Conservation (phyloP, 2,113 vertebrate species). For the Tautogolabrus adspersus region DNA sequence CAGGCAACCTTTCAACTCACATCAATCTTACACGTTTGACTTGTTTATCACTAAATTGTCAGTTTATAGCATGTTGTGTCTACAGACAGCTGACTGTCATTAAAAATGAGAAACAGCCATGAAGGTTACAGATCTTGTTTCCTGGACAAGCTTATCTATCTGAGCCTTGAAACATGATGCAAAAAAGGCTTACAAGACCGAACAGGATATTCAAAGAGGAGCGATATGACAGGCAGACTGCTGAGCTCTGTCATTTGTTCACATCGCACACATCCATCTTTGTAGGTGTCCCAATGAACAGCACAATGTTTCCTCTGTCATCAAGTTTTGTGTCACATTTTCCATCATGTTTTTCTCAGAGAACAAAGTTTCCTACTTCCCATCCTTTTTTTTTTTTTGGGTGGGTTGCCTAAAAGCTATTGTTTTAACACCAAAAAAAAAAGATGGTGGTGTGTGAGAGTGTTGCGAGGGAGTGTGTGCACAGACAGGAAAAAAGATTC, state of each 20-base stretch:
- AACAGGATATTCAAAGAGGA: conserved; percentile 54
- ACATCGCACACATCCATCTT: conserved; percentile 51
- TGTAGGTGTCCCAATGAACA: conserved; percentile 43
- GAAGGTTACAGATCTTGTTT: conserved; percentile 48
- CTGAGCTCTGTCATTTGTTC: conserved; percentile 56
- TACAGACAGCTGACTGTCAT: conserved; percentile 37
- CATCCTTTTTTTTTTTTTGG: conserved; percentile 18
- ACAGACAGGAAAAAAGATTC: background rate
- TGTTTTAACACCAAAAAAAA: conserved; percentile 10
- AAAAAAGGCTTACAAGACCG: conserved; percentile 40
- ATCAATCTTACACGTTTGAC: conserved; percentile 47
- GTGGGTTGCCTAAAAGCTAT: conserved; percentile 42
- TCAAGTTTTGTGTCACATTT: conserved; percentile 48
- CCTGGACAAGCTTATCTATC: conserved; percentile 59
- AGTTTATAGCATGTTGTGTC: conserved; percentile 30
- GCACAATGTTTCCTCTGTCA: conserved; percentile 48
- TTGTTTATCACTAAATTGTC: conserved; percentile 38
- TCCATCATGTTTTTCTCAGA: conserved; percentile 52
- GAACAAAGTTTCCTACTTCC: conserved; percentile 56
- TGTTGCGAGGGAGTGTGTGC: background rate
- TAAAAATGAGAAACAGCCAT: conserved; percentile 57
- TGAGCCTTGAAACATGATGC: conserved; percentile 33
- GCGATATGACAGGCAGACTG: conserved; percentile 49
- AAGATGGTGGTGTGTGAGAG: conserved; percentile 10
- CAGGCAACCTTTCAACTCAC: conserved; percentile 19